Evolutionary conservation across 2,888 invertebrate genomes (phyloP).

Genomic region (Archaeoteleia sp.): DNA sequence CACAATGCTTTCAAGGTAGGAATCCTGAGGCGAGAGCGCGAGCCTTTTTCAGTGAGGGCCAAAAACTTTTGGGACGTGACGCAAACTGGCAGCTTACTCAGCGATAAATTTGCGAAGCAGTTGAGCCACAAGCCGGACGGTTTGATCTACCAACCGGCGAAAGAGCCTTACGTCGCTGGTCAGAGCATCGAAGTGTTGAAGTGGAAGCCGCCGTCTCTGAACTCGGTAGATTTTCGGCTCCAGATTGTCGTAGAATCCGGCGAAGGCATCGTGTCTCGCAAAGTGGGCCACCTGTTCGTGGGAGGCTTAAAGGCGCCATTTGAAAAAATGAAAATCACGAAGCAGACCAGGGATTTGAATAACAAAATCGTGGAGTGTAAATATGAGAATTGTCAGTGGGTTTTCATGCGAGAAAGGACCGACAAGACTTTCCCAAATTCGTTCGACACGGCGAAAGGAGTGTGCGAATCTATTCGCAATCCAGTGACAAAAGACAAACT

Average conservation of each 20-base stretch:
- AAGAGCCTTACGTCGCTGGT: slow-evolving; percentile 90
- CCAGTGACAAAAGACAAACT: slow-evolving; percentile 92
- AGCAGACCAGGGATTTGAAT: slow-evolving; percentile 85
- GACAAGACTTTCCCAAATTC: slow-evolving; percentile 98
- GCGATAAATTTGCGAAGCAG: slow-evolving; percentile 89
- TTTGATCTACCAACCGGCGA: slow-evolving; percentile 95
- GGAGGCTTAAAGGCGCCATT: slow-evolving; percentile 83
- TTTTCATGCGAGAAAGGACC: slow-evolving; percentile 94
- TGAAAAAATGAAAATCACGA: slow-evolving; percentile 85
- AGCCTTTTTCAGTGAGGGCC: slow-evolving; percentile 92
- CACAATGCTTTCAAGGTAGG: slow-evolving; percentile 86
- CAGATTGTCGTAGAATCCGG: slow-evolving; percentile 85
- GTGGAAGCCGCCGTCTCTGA: slow-evolving; percentile 96
- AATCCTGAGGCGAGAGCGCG: slow-evolving; percentile 82
- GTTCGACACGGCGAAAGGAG: slow-evolving; percentile 89
- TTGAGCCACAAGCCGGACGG: slow-evolving; percentile 98
- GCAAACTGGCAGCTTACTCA: slow-evolving; percentile 82
- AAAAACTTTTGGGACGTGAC: slow-evolving; percentile 95
- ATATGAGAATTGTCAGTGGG: slow-evolving; percentile 88
- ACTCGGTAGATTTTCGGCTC: slow-evolving; percentile 96
- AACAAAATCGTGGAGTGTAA: slow-evolving; percentile 98
- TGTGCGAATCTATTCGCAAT: slow-evolving; percentile 85
- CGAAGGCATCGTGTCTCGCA: slow-evolving; percentile 81
- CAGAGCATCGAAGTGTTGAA: slow-evolving; percentile 90
- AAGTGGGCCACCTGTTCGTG: slow-evolving; percentile 86